Evolutionary conservation across 1,140 invertebrate genomes (phyloP).

Genomic region (Acromyrmex echinatior): DNA sequence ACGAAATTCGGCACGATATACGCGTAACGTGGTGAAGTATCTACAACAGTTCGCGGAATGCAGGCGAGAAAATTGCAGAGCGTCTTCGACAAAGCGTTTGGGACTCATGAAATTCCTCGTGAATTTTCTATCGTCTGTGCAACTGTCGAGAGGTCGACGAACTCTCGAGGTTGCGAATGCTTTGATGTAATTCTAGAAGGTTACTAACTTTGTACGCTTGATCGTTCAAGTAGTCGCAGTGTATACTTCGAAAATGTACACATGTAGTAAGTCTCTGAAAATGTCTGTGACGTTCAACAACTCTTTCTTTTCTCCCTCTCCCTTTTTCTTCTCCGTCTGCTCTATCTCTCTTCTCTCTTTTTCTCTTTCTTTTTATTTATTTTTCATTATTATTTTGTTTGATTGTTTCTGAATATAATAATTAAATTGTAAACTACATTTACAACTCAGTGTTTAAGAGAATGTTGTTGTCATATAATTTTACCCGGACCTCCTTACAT

Average conservation of each 20-base stretch:
- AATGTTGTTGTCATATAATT: too few species aligned
- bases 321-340: too few species aligned
- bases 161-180: conserved; percentile 4
- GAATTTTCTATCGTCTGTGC: conserved; percentile 43
- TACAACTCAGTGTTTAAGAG: too few species aligned
- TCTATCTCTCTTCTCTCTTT: too few species aligned
- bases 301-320: neutral
- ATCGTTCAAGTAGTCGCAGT: conserved; percentile 17
- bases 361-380: too few species aligned
- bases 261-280: conserved; percentile 1
- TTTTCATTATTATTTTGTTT: too few species aligned
- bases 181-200: conserved; percentile 43
- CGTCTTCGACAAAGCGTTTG: conserved; percentile 10
- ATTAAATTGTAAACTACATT: too few species aligned
- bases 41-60: conserved; percentile 27
- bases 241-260: neutral
- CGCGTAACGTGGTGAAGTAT: neutral
- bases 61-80: conserved; percentile 31
- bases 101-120: conserved; percentile 42
- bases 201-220: conserved; percentile 20
- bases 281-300: neutral
- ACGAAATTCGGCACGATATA: conserved; percentile 8
- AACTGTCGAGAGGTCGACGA: conserved; percentile 37
- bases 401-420: too few species aligned
- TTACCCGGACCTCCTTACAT: too few species aligned